phyloP scores from a whole-genome alignment of 2,888 invertebrate genomes.

The Eristalis pertinax region DNA sequence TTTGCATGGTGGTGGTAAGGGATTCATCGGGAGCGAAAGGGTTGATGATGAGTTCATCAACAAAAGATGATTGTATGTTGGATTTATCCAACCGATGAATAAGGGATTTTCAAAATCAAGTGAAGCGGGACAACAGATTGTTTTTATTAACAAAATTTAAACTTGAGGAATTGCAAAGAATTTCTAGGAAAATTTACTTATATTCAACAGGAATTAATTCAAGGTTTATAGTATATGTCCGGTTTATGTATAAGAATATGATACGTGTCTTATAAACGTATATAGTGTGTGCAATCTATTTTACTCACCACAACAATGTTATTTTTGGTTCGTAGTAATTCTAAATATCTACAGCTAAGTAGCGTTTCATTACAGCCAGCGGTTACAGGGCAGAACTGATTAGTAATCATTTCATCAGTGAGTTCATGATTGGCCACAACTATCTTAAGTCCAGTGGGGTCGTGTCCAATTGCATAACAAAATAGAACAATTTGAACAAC shows the following conservation, averaged over 20 bases:
- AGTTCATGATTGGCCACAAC: slow-evolving; percentile 92
- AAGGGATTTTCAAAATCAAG: background rate
- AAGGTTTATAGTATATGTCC: too few species aligned
- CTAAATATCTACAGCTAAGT: slow-evolving; percentile 90
- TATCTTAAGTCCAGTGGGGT: slow-evolving; percentile 88
- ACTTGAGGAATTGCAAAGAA: background rate
- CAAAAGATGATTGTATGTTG: background rate
- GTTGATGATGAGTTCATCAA: background rate
- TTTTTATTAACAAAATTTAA: background rate
- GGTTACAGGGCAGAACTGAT: slow-evolving; percentile 82
- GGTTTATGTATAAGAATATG: too few species aligned
- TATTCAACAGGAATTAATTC: too few species aligned
- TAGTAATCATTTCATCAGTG: slow-evolving; percentile 81
- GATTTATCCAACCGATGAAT: background rate
- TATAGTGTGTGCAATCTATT: background rate
- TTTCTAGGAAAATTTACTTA: background rate
- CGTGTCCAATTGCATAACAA: slow-evolving; percentile 94
- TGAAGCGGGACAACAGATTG: background rate
- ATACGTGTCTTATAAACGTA: too few species aligned
- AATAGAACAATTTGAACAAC: slow-evolving; percentile 93
- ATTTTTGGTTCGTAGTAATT: slow-evolving; percentile 86
- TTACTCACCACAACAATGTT: slow-evolving; percentile 86
- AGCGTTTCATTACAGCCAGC: slow-evolving; percentile 85
- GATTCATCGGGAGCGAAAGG: background rate
- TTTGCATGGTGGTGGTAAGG: background rate